Evolutionary conservation across 2,888 invertebrate genomes (phyloP), one percentile per base, ranked within the genome.

Genomic region (Empis livida): DNA sequence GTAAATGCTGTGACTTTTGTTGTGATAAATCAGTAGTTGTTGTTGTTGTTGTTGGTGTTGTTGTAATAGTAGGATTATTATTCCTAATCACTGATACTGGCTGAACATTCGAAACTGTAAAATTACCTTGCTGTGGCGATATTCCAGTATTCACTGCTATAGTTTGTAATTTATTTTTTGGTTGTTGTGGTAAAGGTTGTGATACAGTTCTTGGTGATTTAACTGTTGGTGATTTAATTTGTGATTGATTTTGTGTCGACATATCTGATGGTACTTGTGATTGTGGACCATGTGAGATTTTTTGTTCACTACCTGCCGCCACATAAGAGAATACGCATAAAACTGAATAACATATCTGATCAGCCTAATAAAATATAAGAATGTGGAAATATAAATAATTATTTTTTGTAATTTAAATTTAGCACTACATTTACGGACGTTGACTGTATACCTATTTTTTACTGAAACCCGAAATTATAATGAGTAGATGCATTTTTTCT

Each of bases 261-360:
- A 55, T 44, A 42, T 57, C 49, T 46, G 52, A 46, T 40, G 54
- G 43, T 23, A 31, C 48, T 43, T 49, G 53, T 46, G 16, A 3
- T 38, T 41, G 5, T 20, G 31, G 30, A 30, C 8, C 23, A 16
- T 10, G 5, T 6, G 2, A 3, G 6, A n/a, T 15, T 27, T 23
- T 9, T 13, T 27, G 14, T 30, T 37, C 46, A 39, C 44, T 47
- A 0, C 91, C 92, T 48, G 96, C 96, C 52, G 96, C 96, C 65
- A 96, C 83, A 74, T 97, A 97, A 44, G 97, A 97, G 74, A 99
- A 99, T 56, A 99, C 94, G 76, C 99, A 99, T 59, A 99, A 77
- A 53, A 99, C 96, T 59, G 99, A 93, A 73, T 99, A 99, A 73
- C 96, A 97, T 63, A 99, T 99, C 73, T 97, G 95, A 73, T 96